Conservation (phyloP, 2,888 invertebrate species). For the Omphaloscelis lunosa region DNA sequence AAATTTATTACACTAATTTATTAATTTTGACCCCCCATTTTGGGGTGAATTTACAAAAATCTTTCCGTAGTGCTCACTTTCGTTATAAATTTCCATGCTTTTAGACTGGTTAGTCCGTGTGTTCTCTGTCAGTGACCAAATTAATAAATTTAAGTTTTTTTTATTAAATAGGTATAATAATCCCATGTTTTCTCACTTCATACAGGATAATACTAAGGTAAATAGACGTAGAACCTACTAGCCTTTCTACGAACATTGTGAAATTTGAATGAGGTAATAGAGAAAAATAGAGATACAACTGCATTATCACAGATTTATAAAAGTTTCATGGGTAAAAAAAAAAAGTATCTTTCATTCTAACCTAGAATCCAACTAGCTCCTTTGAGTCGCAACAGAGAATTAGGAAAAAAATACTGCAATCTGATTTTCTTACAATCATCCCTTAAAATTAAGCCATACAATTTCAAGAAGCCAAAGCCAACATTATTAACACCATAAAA, state of each 20-base stretch:
- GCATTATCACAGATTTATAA: not conserved
- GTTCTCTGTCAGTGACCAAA: no score
- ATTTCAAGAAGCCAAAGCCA: slow-evolving; percentile 39
- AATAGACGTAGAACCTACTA: not conserved
- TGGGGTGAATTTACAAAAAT: not conserved
- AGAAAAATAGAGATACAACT: not conserved
- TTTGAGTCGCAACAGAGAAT: not conserved
- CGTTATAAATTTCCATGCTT: no score
- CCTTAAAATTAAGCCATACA: slow-evolving; percentile 1
- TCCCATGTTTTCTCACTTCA: not conserved
- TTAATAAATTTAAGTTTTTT: no score
- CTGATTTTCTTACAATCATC: not conserved
- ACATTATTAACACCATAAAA: slow-evolving; percentile 57
- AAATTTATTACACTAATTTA: no score
- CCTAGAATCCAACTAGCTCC: not conserved
- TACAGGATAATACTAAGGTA: not conserved
- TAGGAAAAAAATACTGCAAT: not conserved
- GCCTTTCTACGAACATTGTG: not conserved
- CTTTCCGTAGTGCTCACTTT: no score
- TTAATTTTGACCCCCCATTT: no score
- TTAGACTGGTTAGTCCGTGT: no score
- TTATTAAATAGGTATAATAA: not conserved
- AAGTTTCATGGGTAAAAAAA: not conserved
- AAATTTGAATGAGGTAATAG: not conserved
- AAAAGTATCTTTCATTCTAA: not conserved